phyloP scores from a whole-genome alignment of 2,113 vertebrate species.

The Hippolais icterina region DNA sequence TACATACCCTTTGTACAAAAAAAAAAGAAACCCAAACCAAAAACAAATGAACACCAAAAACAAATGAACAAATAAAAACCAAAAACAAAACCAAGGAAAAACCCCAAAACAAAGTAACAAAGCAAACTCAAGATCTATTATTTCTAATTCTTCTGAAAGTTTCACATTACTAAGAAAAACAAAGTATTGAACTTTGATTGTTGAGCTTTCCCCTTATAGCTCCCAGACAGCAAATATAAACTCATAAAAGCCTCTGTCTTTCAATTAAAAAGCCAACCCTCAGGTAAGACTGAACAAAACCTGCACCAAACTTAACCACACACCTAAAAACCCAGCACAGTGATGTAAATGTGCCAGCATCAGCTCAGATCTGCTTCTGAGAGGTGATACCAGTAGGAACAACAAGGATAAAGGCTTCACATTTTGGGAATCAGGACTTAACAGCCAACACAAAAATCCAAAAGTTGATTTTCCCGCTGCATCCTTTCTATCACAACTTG shows the following conservation, averaged over 20 bases:
- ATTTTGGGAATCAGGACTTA: not conserved
- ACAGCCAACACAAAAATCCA: not conserved
- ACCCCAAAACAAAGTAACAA: not conserved
- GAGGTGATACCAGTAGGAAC: not conserved
- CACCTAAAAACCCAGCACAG: not conserved
- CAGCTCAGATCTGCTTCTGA: not conserved
- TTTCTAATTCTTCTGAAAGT: not conserved
- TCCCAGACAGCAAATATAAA: not conserved
- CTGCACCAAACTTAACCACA: not conserved
- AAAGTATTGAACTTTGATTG: not conserved
- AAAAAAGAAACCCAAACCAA: rapidly evolving
- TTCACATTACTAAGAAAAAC: not conserved
- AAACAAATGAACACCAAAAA: not conserved
- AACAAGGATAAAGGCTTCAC: not conserved
- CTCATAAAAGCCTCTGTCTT: not conserved
- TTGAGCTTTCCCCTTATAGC: not conserved
- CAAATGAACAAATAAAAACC: not conserved
- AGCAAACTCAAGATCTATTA: not conserved
- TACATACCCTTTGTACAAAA: not conserved
- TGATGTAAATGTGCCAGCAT: not conserved
- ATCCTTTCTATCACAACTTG: not conserved
- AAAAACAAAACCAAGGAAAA: not conserved
- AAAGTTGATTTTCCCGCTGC: not conserved
- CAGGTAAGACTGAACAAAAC: not conserved
- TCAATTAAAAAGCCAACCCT: not conserved